Percentiles rank a stretch among this genome's conserved stretches.
Conservation (phyloP, 2,888 invertebrate genomes). For the Sylvicola fuscatus region DNA sequence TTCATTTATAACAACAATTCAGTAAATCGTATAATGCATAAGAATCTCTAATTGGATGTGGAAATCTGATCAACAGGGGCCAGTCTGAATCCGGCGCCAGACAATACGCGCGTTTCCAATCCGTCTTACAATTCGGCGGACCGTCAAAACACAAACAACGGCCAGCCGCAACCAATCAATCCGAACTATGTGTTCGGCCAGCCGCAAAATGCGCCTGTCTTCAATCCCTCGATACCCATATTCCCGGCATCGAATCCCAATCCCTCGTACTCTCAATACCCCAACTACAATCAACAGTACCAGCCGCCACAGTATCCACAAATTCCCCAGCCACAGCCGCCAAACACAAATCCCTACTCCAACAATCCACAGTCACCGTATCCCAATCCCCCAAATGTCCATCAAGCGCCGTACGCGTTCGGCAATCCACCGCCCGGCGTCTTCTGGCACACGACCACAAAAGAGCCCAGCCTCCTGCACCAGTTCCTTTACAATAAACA, state of each 20-base stretch:
- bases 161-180: constrained; percentile 18
- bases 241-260: constrained; percentile 12
- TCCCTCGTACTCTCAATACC: neutral
- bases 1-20: too few species aligned
- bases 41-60: too few species aligned
- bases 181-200: constrained; percentile 24
- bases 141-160: constrained; percentile 26
- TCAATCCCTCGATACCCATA: constrained; percentile 21
- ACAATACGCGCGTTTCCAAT: constrained; percentile 18
- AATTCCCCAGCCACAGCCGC: constrained; percentile 14
- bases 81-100: constrained; percentile 22
- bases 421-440: constrained; percentile 3
- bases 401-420: constrained; percentile 4
- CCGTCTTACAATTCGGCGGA: constrained; percentile 11
- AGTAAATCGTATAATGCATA: too few species aligned
- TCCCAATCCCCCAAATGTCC: constrained; percentile 6
- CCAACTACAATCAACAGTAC: constrained; percentile 1
- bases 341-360: neutral
- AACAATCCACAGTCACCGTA: constrained; percentile 1
- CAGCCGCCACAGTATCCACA: constrained; percentile 26
- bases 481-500: constrained; percentile 11
- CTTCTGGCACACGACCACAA: constrained; percentile 17
- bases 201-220: constrained; percentile 15
- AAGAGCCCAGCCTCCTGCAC: constrained; percentile 18
- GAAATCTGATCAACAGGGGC: constrained; percentile 16